phyloP scores from a whole-genome alignment of 2,888 invertebrate genomes.

The Perizoma affinitatum region DNA sequence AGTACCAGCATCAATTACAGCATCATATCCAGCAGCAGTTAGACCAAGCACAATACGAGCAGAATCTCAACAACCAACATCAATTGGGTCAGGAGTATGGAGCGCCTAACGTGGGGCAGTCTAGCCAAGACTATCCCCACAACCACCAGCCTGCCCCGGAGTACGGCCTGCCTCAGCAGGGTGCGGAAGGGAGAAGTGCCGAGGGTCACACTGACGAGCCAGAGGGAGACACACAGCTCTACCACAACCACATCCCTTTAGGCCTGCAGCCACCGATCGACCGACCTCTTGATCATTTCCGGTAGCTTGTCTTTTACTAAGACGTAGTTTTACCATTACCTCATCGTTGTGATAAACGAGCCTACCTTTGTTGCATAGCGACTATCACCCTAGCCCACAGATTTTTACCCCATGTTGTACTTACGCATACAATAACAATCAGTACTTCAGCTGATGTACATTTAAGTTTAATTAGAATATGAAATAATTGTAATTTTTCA shows the following conservation, averaged over 20 bases:
- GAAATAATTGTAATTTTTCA: no score
- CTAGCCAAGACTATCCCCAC: slow-evolving; percentile 47
- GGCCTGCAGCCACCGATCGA: slow-evolving; percentile 75
- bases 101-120: slow-evolving; percentile 37
- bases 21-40: slow-evolving; percentile 73
- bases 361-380: slow-evolving; percentile 12
- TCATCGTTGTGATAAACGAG: slow-evolving; percentile 49
- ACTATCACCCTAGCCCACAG: no score
- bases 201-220: slow-evolving; percentile 45
- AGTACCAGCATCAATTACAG: slow-evolving; percentile 68
- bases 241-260: slow-evolving; percentile 75
- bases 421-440: no score
- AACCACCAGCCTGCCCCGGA: slow-evolving; percentile 53
- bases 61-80: slow-evolving; percentile 53
- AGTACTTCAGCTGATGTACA: no score
- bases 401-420: no score
- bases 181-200: slow-evolving; percentile 70
- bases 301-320: slow-evolving; percentile 45
- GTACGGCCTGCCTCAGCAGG: slow-evolving; percentile 63
- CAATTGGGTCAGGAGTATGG: slow-evolving; percentile 44
- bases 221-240: slow-evolving; percentile 52
- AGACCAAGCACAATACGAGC: slow-evolving; percentile 64
- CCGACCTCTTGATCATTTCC: slow-evolving; percentile 75
- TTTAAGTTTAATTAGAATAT: no score
- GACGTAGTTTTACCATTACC: slow-evolving; percentile 28